Base-by-base conservation (phyloP, 2,113 vertebrate species). In the Microcebus jonahi region DNA sequence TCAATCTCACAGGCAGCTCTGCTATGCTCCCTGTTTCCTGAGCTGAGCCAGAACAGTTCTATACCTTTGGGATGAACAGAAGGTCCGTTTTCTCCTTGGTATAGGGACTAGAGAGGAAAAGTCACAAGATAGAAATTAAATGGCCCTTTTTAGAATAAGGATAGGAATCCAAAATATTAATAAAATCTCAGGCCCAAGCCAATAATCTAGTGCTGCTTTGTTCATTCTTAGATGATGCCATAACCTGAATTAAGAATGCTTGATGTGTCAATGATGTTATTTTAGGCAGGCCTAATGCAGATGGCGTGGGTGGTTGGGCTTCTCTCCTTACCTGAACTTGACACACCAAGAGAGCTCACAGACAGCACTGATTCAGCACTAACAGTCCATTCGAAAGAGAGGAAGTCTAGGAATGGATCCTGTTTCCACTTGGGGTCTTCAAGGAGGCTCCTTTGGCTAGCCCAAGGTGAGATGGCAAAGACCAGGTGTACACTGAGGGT, bases 11-110 rank as follows among this genome's bases (percentile, higher is more conserved):
- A 91, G 86, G 89, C 89, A 96, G 91, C 79, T 97, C 91, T 93
- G 93, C 92, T 96, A 89, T 96, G 97, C 23, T 76, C n/a, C 70
- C 42, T 36, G 3, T 59, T 70, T 96, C 86, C 88, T 79, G 63
- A 42, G 29, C 59, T 65, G 50, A 31, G 6, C 73, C 29, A 55
- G 10, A 27, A 9, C 3, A 0, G 2, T 70, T 88, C 85, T 45
- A 70, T 21, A 53, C 50, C 20, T 83, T 50, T 59, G 29, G 25
- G 39, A 17, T 8, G n/a, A 36, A 55, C 39, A 71, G 29, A 67
- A 89, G 8, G 6, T 53, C 67, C 95, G 15, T 67, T 68, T 71
- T 71, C 45, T 96, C 55, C 73, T 63, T 80, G 55, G 34, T 86
- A 34, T 27, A 48, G 71, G n/a, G 82, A 86, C 68, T 50, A 17